A percentile compares a stretch with the other conserved stretches of the same genome.
Conservation (phyloP, 2,797 vertebrate genomes). For the Alouatta caraya region DNA sequence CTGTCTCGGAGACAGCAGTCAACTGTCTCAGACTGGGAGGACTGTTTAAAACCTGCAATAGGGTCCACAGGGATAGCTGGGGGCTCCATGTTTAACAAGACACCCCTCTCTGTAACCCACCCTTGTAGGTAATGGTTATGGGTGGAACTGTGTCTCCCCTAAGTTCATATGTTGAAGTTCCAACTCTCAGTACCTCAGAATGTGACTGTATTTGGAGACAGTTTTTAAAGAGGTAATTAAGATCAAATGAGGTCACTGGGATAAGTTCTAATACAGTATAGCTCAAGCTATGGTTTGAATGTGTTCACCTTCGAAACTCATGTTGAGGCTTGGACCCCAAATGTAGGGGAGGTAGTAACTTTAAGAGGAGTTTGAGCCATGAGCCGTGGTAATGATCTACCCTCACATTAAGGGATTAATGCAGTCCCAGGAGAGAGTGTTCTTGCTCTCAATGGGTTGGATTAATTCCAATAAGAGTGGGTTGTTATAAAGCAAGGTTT, state of each 20-base stretch:
- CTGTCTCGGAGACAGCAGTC: not conserved
- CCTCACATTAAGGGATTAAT: not conserved
- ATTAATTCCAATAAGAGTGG: not conserved
- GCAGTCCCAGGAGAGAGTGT: not conserved
- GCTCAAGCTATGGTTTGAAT: not conserved
- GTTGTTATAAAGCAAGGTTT: not conserved
- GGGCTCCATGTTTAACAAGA: not conserved
- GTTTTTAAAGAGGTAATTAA: not conserved
- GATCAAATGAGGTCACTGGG: not conserved
- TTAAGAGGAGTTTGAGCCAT: not conserved
- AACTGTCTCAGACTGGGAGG: not conserved
- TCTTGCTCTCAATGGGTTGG: not conserved
- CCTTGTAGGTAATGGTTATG: not conserved
- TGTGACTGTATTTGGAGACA: not conserved
- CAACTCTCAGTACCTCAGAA: not conserved
- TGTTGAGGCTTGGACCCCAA: not conserved
- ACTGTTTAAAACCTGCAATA: not conserved
- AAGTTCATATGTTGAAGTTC: not conserved
- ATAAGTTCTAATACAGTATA: not conserved
- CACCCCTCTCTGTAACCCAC: rapidly evolving
- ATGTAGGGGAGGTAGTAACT: not conserved
- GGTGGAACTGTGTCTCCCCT: not conserved
- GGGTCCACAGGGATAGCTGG: not conserved
- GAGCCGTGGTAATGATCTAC: not conserved
- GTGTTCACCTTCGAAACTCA: not conserved